These are phyloP conservation scores for Hepsetus odoe DNA, from an alignment of 2,113 vertebrate genomes.

Conservation along the genomic window DNA sequence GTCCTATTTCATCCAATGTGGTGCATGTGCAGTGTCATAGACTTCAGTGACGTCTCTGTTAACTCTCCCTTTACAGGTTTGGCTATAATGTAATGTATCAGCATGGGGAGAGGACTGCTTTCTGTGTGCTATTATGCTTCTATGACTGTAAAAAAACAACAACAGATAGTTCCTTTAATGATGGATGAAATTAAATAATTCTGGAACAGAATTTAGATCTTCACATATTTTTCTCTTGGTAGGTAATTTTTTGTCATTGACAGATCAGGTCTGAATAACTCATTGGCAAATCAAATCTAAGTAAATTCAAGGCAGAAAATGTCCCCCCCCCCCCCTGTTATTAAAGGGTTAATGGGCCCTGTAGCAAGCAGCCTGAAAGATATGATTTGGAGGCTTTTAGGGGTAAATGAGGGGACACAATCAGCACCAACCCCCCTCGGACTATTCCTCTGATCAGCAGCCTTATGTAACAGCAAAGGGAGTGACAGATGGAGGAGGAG, in stretches of 20 bases:
- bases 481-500: neutral
- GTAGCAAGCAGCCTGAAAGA: slow-evolving; percentile 7
- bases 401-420: slow-evolving; percentile 5
- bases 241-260: too few species aligned
- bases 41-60: neutral
- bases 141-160: too few species aligned
- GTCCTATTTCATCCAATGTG: neutral
- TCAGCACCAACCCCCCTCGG: neutral
- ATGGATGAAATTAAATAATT: too few species aligned
- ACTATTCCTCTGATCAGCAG: neutral
- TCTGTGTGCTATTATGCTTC: neutral
- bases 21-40: too few species aligned
- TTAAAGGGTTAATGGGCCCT: neutral
- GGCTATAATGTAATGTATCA: neutral
- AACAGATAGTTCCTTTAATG: too few species aligned
- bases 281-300: too few species aligned
- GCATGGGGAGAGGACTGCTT: neutral
- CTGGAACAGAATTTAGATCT: too few species aligned
- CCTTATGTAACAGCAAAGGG: slow-evolving; percentile 12
- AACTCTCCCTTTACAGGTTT: neutral
- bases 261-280: too few species aligned
- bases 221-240: too few species aligned
- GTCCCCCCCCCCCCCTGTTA: too few species aligned
- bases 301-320: too few species aligned
- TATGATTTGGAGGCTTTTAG: slow-evolving; percentile 34